Base-by-base conservation (phyloP, 2,797 vertebrate species). In the Antennarius maculatus region DNA sequence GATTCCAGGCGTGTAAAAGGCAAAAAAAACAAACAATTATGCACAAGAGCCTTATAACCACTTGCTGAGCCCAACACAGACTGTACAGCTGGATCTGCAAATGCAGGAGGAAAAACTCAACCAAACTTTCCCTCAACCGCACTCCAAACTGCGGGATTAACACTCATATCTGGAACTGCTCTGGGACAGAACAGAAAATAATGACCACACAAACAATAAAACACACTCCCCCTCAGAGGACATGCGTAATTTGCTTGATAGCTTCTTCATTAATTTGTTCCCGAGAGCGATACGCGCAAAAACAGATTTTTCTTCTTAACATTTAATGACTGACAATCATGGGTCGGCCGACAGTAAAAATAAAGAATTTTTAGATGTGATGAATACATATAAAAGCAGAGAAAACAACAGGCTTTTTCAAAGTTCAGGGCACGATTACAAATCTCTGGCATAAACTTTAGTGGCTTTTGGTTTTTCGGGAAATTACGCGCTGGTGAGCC, bases 1-100 rank as follows among this genome's bases (percentile, higher is more conserved):
- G 67, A 73, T 81, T 87, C 80, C 84, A 86, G 73, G 63, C 71
- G 74, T 79, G 87, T 83, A 85, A 90, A 90, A 82, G 75, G 79
- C 78, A 83, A 86, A 42, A 54, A 55, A 54, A 53, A 42, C 39
- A 41, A 54, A 82, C 80, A 92, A 88, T 86, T 88, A 91, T 71
- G 81, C 81, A 82, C 83, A 74, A 81, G 68, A 79, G 74, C 83
- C 54, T 63, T 76, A 77, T 76, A 78, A 86, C 82, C 84, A 88
- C 81, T 87, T 82, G 18, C 56, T 11, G 63, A 68, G 72, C 45
- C 53, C 77, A 74, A 47, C 61, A 14, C 42, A 9, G 56, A 55
- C 66, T 41, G 9, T 0, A 56, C 67, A 58, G 59, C 61, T 69
- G 29, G 18, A 63, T 13, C 34, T 61, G 66, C 67, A 57, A 43